Conservation (phyloP, 2,797 vertebrate species). For the Lepus oiostolus region DNA sequence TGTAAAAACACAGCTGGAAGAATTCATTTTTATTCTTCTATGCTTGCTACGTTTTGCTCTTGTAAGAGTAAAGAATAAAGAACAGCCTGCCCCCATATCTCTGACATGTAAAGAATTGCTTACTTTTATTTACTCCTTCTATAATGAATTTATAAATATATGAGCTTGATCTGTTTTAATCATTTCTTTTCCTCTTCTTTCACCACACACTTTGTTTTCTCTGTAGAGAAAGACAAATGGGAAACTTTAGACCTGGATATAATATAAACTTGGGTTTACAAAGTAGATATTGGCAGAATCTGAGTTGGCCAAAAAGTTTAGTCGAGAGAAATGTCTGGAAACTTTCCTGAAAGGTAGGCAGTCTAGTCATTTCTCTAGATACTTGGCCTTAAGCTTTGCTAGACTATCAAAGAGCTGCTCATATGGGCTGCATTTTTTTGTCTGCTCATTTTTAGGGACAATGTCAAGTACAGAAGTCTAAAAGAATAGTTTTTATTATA, state of each 20-base stretch:
- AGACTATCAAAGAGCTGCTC: background rate
- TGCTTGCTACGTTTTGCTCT: background rate
- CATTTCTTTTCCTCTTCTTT: background rate
- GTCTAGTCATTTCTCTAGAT: constrained; percentile 11
- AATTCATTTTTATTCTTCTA: constrained; percentile 35
- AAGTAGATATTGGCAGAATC: constrained; percentile 36
- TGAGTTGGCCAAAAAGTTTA: background rate
- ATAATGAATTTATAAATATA: constrained; percentile 30
- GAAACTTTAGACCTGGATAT: background rate
- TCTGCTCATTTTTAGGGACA: constrained; percentile 3
- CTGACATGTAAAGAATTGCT: background rate
- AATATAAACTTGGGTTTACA: background rate
- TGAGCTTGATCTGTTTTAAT: constrained; percentile 3
- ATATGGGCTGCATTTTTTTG: background rate
- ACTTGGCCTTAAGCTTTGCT: background rate
- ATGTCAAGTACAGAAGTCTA: background rate
- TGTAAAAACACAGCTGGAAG: constrained; percentile 24
- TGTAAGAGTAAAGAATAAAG: constrained; percentile 20
- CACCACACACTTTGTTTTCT: constrained; percentile 2
- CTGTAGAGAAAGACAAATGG: constrained; percentile 35
- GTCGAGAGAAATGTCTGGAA: constrained; percentile 4
- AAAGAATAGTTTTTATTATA: constrained; percentile 30
- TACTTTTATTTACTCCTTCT: constrained; percentile 6
- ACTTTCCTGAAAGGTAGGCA: background rate
- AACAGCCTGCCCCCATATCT: background rate